Percentiles rank a stretch among this genome's conserved stretches.
Evolutionary conservation across 2,888 invertebrate species (phyloP).

Genomic region (Pollenia amentaria): DNA sequence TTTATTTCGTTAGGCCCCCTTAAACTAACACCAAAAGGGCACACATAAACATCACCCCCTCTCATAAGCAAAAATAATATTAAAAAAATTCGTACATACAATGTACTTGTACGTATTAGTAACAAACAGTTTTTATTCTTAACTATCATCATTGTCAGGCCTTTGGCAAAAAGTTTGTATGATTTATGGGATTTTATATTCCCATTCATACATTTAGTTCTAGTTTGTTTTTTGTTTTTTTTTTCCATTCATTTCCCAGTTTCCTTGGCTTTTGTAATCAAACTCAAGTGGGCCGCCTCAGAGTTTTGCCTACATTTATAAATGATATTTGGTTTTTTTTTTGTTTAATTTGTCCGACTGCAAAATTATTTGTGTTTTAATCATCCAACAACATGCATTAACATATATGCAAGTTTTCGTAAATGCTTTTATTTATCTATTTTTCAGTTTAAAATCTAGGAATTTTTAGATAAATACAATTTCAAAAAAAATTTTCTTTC

Average conservation of each 20-base stretch:
- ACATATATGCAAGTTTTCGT: background rate
- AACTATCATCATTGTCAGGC: constrained; percentile 71
- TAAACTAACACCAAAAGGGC: constrained; percentile 31
- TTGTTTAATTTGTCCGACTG: constrained; percentile 56
- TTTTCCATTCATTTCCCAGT: constrained; percentile 8
- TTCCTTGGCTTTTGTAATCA: constrained; percentile 59
- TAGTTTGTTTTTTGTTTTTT: background rate
- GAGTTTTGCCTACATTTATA: constrained; percentile 65
- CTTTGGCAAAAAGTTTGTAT: constrained; percentile 69
- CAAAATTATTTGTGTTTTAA: constrained; percentile 65
- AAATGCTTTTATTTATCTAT: background rate
- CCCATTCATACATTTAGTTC: constrained; percentile 66
- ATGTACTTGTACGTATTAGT: constrained; percentile 22
- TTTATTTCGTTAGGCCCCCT: background rate
- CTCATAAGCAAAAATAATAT: background rate
- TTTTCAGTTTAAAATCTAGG: constrained; percentile 27
- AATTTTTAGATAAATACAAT: constrained; percentile 33
- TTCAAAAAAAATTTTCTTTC: constrained; percentile 51
- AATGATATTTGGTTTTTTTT: constrained; percentile 59
- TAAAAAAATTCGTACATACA: background rate
- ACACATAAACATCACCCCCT: constrained; percentile 39
- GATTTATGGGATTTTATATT: constrained; percentile 70
- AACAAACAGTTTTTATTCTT: constrained; percentile 61
- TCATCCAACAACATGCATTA: constrained; percentile 21
- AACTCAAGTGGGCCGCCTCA: constrained; percentile 70